Conservation (phyloP, 2,113 vertebrate species). For the Gallinago undulata region DNA sequence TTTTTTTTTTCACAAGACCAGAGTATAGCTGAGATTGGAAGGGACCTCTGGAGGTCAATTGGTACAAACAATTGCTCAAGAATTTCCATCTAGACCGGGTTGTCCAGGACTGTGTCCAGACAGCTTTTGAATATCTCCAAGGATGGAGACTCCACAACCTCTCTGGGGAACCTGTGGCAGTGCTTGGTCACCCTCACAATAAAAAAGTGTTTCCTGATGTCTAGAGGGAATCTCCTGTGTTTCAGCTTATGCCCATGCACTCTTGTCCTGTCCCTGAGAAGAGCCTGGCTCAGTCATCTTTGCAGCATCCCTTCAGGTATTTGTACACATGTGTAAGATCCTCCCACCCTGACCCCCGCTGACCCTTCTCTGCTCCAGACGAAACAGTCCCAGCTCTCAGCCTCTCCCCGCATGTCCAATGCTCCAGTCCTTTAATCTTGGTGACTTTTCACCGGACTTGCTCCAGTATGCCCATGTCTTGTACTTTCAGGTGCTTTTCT, state of each 20-base stretch:
- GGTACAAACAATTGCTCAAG: background rate
- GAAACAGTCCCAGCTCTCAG: background rate
- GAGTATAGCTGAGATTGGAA: background rate
- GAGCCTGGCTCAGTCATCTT: background rate
- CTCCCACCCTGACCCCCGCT: fast-evolving
- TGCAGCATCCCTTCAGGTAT: background rate
- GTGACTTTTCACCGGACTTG: background rate
- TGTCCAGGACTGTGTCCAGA: background rate
- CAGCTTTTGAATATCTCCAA: background rate
- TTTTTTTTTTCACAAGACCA: background rate
- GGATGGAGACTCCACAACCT: background rate
- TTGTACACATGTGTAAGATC: no score
- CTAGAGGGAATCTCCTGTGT: background rate
- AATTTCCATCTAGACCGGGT: background rate
- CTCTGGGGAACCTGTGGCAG: background rate
- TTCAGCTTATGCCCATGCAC: background rate
- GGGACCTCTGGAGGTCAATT: background rate
- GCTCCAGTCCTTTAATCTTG: background rate
- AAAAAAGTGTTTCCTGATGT: background rate
- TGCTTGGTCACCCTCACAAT: background rate
- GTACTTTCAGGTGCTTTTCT: background rate
- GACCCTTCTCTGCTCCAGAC: background rate
- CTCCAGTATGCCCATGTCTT: background rate
- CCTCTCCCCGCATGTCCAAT: background rate
- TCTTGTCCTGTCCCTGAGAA: background rate